These are phyloP conservation scores for Ernsta delagoae DNA, from an alignment of 2,888 invertebrate genomes.

Conservation along the genomic window DNA sequence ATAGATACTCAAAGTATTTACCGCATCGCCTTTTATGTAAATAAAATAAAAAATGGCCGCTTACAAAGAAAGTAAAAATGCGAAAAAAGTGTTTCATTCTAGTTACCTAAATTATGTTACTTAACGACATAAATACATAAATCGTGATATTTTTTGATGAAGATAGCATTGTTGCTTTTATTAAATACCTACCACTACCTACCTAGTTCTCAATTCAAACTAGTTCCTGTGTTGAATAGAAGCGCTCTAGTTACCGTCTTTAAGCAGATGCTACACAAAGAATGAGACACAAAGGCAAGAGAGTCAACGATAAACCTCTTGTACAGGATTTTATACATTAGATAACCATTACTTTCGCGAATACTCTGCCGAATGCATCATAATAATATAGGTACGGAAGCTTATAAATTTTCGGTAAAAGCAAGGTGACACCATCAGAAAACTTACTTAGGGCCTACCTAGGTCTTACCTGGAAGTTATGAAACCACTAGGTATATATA, in stretches of 20 bases:
- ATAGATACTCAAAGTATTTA: too few relatives aligned
- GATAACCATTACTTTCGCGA: slow-evolving; percentile 24
- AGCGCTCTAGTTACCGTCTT: slow-evolving; percentile 48
- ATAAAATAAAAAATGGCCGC: too few relatives aligned
- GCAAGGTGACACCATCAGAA: background rate
- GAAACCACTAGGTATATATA: too few relatives aligned
- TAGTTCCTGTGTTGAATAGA: slow-evolving; percentile 46
- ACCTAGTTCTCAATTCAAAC: slow-evolving; percentile 44
- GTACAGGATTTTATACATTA: slow-evolving; percentile 22
- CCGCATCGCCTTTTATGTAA: too few relatives aligned
- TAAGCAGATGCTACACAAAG: slow-evolving; percentile 51
- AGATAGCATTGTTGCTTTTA: slow-evolving; percentile 21
- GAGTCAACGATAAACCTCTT: slow-evolving; percentile 29
- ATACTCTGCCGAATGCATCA: slow-evolving; percentile 18
- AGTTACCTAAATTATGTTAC: too few relatives aligned
- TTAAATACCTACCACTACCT: too few relatives aligned
- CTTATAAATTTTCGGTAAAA: slow-evolving; percentile 1
- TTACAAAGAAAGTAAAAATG: too few relatives aligned
- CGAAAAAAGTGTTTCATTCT: too few relatives aligned
- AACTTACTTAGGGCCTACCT: too few relatives aligned
- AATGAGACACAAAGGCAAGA: slow-evolving; percentile 43
- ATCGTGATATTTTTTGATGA: background rate
- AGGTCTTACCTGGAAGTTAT: too few relatives aligned
- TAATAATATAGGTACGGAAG: background rate
- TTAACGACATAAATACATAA: too few relatives aligned